Percentiles rank a stretch among this genome's conserved stretches.
These are phyloP conservation scores for Rhopalosiphum nymphaeae DNA, from an alignment of 2,888 invertebrate species.

Conservation along the genomic window DNA sequence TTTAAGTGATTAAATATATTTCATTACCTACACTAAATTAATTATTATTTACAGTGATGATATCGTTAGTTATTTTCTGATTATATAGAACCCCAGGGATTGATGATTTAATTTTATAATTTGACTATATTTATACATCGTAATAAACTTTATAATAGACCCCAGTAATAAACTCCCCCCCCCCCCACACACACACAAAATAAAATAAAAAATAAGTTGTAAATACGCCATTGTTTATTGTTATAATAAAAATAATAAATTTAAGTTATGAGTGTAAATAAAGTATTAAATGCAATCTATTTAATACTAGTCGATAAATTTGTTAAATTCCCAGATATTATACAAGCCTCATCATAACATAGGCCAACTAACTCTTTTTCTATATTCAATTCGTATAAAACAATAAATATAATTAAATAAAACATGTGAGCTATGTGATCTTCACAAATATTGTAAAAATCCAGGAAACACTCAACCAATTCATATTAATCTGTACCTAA, in stretches of 20 bases:
- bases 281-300: background rate
- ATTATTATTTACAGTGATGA: background rate
- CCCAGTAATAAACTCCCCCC: too few species aligned
- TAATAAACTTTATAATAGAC: too few species aligned
- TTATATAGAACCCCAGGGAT: too few species aligned
- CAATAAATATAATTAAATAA: background rate
- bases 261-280: slow-evolving; percentile 44
- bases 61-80: background rate
- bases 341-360: background rate
- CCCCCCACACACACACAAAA: too few species aligned
- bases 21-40: too few species aligned
- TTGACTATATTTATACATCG: too few species aligned
- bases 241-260: background rate
- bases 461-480: background rate
- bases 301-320: background rate
- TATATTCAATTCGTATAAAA: background rate
- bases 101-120: too few species aligned
- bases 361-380: background rate
- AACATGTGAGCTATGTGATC: background rate
- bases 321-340: background rate
- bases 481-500: background rate
- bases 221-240: too few species aligned
- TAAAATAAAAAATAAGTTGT: too few species aligned
- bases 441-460: background rate
- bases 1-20: too few species aligned